phyloP scores from a whole-genome alignment of 2,113 vertebrate genomes.

The Charadrius vociferus region DNA sequence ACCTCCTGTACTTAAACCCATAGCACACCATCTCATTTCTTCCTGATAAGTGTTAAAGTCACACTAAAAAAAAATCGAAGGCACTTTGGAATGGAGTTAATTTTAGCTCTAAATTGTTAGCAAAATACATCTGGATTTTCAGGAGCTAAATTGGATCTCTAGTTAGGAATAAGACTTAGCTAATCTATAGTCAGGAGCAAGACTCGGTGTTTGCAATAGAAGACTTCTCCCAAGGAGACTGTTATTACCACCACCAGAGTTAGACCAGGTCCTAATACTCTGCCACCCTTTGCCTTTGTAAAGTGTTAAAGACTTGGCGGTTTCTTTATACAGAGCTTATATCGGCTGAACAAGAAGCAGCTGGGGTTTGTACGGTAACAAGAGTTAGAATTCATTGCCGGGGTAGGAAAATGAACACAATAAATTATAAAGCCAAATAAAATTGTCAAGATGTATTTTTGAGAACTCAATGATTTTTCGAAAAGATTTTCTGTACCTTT shows the following conservation, averaged over 20 bases:
- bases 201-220: background rate
- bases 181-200: background rate
- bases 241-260: background rate
- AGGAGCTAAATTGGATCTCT: background rate
- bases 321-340: background rate
- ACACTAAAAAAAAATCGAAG: background rate
- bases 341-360: background rate
- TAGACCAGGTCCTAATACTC: background rate
- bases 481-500: background rate
- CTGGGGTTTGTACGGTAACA: background rate
- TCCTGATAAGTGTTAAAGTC: background rate
- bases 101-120: background rate
- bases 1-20: background rate
- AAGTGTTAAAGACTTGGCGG: background rate
- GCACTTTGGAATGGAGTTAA: background rate
- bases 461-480: background rate
- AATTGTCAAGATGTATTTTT: constrained; percentile 38
- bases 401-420: background rate
- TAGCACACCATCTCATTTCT: background rate
- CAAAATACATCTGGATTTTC: background rate
- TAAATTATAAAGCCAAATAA: constrained; percentile 33
- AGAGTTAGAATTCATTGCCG: background rate
- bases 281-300: background rate
- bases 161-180: background rate
- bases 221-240: background rate